Conservation (phyloP, 2,113 vertebrate species). For the Phocoena phocoena region DNA sequence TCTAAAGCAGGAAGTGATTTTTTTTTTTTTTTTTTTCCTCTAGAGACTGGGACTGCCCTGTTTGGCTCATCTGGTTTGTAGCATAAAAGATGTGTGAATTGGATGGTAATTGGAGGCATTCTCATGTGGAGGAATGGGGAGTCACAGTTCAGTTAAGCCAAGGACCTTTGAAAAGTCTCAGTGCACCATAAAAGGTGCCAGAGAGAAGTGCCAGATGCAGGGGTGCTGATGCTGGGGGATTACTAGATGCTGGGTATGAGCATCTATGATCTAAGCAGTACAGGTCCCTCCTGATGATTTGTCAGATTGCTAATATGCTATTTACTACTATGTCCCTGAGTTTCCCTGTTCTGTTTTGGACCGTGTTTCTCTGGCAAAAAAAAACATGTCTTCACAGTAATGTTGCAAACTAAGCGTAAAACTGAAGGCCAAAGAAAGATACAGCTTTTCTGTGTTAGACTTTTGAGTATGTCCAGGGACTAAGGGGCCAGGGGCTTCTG, state of each 20-base stretch:
- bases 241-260: accelerated
- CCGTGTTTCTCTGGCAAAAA: not conserved
- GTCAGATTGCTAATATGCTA: not conserved
- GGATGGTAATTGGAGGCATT: not conserved
- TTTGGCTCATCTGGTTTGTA: slow-evolving; percentile 1
- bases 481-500: not conserved
- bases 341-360: not conserved
- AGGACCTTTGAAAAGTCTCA: not conserved
- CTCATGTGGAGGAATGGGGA: not conserved
- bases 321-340: not conserved
- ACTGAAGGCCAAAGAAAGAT: not conserved
- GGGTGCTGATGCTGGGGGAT: not conserved
- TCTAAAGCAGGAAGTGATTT: not conserved
- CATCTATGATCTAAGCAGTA: not conserved
- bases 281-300: not conserved
- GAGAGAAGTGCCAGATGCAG: not conserved
- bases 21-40: not conserved
- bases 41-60: not conserved
- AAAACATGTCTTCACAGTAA: not conserved
- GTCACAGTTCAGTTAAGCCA: slow-evolving; percentile 3
- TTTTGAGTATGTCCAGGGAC: not conserved
- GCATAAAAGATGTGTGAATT: not conserved
- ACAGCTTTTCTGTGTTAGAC: not conserved
- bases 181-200: not conserved
- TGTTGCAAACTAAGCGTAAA: not conserved